phyloP scores from a whole-genome alignment of 2,113 vertebrate genomes.

The Hippocampus abdominalis region DNA sequence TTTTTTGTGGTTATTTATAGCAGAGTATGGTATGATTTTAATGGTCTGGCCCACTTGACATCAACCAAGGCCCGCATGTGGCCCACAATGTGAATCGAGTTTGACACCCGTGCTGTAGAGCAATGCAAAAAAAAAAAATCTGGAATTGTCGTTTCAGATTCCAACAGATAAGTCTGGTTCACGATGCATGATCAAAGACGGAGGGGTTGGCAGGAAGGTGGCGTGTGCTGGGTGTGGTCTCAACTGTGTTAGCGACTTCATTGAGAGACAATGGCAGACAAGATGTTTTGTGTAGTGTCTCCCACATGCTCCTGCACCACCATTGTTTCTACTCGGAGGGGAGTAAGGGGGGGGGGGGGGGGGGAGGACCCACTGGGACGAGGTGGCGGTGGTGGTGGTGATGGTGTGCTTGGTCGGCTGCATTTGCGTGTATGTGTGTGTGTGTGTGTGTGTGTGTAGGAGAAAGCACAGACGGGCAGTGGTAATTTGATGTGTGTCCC shows the following conservation, averaged over 20 bases:
- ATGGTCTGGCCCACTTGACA: too few species aligned
- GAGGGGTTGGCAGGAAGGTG: background rate
- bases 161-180: background rate
- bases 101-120: too few species aligned
- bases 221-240: constrained; percentile 26
- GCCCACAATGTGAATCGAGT: too few species aligned
- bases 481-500: constrained; percentile 70
- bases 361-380: constrained; percentile 33
- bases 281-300: constrained; percentile 57
- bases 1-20: too few species aligned
- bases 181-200: constrained; percentile 21
- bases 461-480: constrained; percentile 60
- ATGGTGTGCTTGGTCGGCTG: background rate
- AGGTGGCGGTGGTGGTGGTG: constrained; percentile 16
- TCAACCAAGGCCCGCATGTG: too few species aligned
- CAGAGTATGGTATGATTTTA: too few species aligned
- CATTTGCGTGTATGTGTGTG: constrained; percentile 8
- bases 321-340: constrained; percentile 53
- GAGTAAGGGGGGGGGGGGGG: constrained; percentile 36
- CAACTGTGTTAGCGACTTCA: constrained; percentile 52
- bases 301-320: constrained; percentile 58
- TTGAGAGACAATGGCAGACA: constrained; percentile 63
- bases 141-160: background rate
- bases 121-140: too few species aligned
- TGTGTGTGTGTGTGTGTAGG: constrained; percentile 6